These are phyloP conservation scores for Marmota flaviventris DNA, from an alignment of 2,113 vertebrate genomes.

Conservation along the genomic window DNA sequence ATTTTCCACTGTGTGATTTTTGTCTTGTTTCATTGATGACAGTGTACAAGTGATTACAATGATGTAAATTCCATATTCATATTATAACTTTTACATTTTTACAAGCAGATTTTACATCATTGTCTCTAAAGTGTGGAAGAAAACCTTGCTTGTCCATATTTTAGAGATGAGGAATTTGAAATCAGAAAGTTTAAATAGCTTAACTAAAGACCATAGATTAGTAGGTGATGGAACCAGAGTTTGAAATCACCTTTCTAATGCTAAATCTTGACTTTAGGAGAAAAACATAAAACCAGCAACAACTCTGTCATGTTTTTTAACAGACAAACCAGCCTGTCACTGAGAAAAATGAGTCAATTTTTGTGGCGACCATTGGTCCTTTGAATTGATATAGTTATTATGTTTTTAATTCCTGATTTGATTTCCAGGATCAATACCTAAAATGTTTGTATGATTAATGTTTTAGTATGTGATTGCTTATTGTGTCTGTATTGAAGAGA, in stretches of 20 bases:
- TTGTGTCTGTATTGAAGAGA: neutral
- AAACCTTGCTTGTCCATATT: neutral
- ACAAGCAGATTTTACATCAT: neutral
- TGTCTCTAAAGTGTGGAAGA: neutral
- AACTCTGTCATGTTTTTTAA: neutral
- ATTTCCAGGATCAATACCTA: neutral
- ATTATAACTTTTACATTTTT: slow-evolving; percentile 41
- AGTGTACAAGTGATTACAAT: neutral
- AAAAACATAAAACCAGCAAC: neutral
- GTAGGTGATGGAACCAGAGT: neutral
- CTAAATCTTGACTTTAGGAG: neutral
- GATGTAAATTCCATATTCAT: neutral
- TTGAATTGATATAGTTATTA: neutral
- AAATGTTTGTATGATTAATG: slow-evolving; percentile 8
- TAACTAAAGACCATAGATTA: neutral
- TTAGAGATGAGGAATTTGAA: slow-evolving; percentile 23
- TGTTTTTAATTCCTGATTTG: neutral
- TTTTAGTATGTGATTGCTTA: slow-evolving; percentile 11
- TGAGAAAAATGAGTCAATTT: slow-evolving; percentile 52
- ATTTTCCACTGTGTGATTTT: neutral
- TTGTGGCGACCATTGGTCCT: neutral
- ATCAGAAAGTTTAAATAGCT: neutral
- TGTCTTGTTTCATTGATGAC: neutral
- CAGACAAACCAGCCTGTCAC: neutral
- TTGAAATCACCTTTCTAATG: slow-evolving; percentile 11